phyloP scores from a whole-genome alignment of 2,888 invertebrate genomes.

The Orthosia gracilis region DNA sequence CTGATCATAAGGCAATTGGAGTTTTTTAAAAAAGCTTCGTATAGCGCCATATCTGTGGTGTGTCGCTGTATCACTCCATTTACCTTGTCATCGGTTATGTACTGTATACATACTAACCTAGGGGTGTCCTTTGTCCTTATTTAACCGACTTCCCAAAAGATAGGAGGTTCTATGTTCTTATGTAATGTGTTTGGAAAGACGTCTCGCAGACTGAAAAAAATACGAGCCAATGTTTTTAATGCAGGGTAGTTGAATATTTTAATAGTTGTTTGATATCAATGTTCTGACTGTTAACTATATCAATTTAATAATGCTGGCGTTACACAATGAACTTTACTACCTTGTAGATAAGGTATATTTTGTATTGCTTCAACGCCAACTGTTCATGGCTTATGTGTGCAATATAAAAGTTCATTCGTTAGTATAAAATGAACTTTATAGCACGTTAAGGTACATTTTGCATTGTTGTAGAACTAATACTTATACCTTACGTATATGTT shows the following conservation, averaged over 20 bases:
- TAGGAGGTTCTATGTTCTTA: too few species aligned
- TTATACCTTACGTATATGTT: background rate
- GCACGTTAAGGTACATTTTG: background rate
- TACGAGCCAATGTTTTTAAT: slow-evolving; percentile 31
- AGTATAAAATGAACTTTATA: background rate
- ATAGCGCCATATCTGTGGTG: background rate
- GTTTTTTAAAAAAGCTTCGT: background rate
- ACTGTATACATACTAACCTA: slow-evolving; percentile 41
- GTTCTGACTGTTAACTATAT: background rate
- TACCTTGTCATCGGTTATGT: slow-evolving; percentile 15
- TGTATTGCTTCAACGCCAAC: background rate
- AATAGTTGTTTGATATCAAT: background rate
- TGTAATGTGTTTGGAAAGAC: slow-evolving; percentile 12
- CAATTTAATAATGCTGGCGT: background rate
- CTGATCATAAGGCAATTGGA: background rate
- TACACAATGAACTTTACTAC: too few species aligned
- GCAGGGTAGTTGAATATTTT: slow-evolving; percentile 22
- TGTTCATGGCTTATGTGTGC: too few species aligned
- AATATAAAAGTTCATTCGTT: background rate
- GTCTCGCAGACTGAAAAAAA: slow-evolving; percentile 33
- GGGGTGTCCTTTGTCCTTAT: slow-evolving; percentile 50
- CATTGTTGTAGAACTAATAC: background rate
- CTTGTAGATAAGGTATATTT: background rate
- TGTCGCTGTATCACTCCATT: slow-evolving; percentile 11
- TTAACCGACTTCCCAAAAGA: background rate